phyloP scores from a whole-genome alignment of 2,113 vertebrate species.

The Serilophus lunatus region DNA sequence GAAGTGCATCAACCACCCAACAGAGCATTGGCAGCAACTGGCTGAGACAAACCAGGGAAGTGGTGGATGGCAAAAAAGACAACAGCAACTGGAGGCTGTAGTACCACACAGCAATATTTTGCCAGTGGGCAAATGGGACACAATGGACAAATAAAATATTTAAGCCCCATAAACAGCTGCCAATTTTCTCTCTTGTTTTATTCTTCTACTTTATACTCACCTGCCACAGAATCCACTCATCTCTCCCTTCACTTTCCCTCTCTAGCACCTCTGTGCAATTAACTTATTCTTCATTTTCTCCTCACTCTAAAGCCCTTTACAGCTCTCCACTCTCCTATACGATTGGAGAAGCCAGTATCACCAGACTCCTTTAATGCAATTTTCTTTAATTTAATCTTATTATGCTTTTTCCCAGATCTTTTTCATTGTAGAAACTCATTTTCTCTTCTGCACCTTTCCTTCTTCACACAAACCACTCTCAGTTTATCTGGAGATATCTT shows the following conservation, averaged over 20 bases:
- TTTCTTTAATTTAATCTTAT: neutral
- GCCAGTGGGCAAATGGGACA: neutral
- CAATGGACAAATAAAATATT: neutral
- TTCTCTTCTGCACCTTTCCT: neutral
- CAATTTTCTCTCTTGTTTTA: neutral
- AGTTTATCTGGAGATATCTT: neutral
- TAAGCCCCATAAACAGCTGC: neutral
- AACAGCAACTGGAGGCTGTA: neutral
- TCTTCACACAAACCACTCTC: neutral
- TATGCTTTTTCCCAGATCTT: neutral
- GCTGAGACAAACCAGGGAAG: neutral
- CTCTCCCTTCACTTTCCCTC: neutral
- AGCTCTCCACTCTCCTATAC: neutral
- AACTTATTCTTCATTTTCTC: neutral
- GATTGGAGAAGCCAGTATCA: neutral
- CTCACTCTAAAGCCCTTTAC: neutral
- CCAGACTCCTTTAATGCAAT: neutral
- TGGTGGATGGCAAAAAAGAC: fast-evolving
- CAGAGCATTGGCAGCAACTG: neutral
- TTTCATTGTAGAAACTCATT: neutral
- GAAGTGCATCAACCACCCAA: fast-evolving
- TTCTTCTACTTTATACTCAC: neutral
- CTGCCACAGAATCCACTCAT: neutral
- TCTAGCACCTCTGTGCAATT: neutral
- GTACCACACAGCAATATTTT: fast-evolving